These are phyloP conservation scores for Cheilinus undulatus DNA, from an alignment of 2,113 vertebrate genomes.

Conservation along the genomic window DNA sequence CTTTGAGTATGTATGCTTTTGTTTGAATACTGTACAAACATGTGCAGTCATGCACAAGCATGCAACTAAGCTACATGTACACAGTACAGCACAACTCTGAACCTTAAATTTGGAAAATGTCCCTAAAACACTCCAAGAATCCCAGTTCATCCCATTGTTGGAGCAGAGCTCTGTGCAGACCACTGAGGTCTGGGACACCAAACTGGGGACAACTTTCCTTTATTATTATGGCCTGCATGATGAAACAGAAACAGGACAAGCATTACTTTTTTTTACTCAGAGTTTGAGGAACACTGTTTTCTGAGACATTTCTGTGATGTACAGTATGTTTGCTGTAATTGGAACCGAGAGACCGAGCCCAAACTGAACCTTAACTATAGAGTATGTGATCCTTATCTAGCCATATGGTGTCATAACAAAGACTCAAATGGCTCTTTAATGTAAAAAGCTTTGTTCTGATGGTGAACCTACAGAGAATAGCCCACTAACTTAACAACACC, in stretches of 20 bases:
- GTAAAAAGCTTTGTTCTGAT: not conserved
- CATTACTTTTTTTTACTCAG: too few relatives aligned
- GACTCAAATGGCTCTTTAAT: not conserved
- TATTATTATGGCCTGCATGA: not conserved
- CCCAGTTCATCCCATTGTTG: not conserved
- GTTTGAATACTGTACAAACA: not conserved
- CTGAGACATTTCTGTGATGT: not conserved
- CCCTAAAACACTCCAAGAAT: too few relatives aligned
- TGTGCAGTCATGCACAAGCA: not conserved
- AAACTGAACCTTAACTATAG: not conserved
- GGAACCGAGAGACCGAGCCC: not conserved
- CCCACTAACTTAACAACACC: not conserved
- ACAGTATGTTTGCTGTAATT: not conserved
- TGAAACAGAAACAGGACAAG: not conserved
- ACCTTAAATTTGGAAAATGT: not conserved
- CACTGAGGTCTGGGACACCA: not conserved
- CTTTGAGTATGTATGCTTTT: not conserved
- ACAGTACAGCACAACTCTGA: too few relatives aligned
- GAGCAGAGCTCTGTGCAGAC: not conserved
- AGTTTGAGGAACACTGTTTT: not conserved
- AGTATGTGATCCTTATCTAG: not conserved
- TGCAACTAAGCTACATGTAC: not conserved
- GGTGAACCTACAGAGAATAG: not conserved
- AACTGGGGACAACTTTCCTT: not conserved
- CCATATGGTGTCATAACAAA: not conserved